A percentile compares a stretch with the other conserved stretches of the same genome.
Conservation (phyloP, 2,113 vertebrate genomes). For the Dasyprocta punctata region DNA sequence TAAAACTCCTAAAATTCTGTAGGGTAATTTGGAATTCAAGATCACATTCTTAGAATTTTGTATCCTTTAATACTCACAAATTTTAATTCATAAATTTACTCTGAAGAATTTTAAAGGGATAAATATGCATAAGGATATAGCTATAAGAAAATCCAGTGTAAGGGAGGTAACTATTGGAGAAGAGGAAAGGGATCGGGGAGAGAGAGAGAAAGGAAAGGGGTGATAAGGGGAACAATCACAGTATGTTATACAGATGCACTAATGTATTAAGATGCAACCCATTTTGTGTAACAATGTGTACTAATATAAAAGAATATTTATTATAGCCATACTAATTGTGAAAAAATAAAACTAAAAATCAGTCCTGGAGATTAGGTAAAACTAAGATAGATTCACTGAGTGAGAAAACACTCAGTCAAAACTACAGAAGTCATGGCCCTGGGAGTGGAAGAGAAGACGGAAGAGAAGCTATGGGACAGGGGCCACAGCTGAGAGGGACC, state of each 20-base stretch:
- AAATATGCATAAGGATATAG: neutral
- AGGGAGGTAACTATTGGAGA: neutral
- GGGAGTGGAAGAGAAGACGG: neutral
- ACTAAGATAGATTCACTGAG: neutral
- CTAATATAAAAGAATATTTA: neutral
- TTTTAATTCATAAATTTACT: slow-evolving; percentile 8
- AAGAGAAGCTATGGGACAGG: neutral
- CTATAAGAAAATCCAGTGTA: neutral
- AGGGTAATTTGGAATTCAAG: neutral
- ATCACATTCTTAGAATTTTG: neutral
- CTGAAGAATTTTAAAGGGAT: neutral
- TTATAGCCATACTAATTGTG: neutral
- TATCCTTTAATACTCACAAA: neutral
- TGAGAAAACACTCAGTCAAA: neutral
- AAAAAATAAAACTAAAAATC: neutral
- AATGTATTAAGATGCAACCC: neutral
- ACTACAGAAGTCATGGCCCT: neutral
- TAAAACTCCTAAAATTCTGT: neutral
- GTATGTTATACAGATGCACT: neutral
- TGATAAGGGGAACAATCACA: neutral
- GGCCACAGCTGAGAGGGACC: neutral
- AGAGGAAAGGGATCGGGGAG: neutral
- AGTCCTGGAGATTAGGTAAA: neutral
- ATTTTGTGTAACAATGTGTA: neutral
- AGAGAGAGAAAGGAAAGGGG: neutral